phyloP scores from a whole-genome alignment of 2,888 invertebrate species.

The Cheilosia urbana region DNA sequence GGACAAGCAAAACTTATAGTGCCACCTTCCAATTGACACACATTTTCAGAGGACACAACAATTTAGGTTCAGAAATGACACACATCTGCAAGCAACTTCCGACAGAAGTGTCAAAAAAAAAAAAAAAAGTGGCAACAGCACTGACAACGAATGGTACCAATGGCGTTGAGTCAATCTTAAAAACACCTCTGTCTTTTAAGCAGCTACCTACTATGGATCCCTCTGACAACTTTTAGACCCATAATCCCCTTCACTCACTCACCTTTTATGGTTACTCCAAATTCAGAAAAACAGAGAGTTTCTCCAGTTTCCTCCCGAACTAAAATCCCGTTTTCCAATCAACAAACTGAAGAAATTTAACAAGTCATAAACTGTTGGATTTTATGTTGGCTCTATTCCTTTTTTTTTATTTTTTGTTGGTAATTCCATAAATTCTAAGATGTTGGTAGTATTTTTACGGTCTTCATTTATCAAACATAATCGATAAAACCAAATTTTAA shows the following conservation, averaged over 20 bases:
- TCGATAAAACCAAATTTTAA: slow-evolving; percentile 54
- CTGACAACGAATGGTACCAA: too few relatives aligned
- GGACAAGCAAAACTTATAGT: too few relatives aligned
- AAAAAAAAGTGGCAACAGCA: too few relatives aligned
- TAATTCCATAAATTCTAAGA: slow-evolving; percentile 35
- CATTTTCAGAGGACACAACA: too few relatives aligned
- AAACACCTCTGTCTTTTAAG: too few relatives aligned
- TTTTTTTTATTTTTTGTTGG: slow-evolving; percentile 19
- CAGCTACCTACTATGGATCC: too few relatives aligned
- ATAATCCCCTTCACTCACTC: neutral
- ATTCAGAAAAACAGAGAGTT: slow-evolving; percentile 7
- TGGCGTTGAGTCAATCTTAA: too few relatives aligned
- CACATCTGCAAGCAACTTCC: too few relatives aligned
- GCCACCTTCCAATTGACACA: too few relatives aligned
- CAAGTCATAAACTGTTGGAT: slow-evolving; percentile 31
- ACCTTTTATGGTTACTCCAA: slow-evolving; percentile 45
- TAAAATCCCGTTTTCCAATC: slow-evolving; percentile 33
- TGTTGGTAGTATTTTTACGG: slow-evolving; percentile 47
- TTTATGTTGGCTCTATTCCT: slow-evolving; percentile 28
- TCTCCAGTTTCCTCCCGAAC: neutral
- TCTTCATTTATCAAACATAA: slow-evolving; percentile 52
- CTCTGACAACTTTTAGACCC: too few relatives aligned
- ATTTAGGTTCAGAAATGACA: too few relatives aligned
- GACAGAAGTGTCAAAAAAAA: too few relatives aligned
- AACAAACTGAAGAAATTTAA: slow-evolving; percentile 32